Evolutionary conservation across 2,113 vertebrate species (phyloP).

Genomic region (Phylloscopus trochilus): DNA sequence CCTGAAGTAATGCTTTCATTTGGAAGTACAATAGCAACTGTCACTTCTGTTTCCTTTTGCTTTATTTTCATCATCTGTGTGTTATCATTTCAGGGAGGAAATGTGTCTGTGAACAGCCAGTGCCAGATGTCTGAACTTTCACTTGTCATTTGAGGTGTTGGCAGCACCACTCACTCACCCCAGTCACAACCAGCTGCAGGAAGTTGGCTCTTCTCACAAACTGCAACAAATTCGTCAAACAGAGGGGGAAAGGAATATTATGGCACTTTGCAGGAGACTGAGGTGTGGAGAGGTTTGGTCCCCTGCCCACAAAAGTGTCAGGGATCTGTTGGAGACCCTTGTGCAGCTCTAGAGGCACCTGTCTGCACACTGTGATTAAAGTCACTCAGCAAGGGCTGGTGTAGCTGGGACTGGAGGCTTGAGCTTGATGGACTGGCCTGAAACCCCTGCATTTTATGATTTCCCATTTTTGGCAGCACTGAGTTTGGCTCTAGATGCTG

Average conservation of each 20-base stretch:
- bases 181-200: background rate
- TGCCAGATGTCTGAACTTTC: background rate
- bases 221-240: background rate
- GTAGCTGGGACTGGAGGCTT: background rate
- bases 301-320: background rate
- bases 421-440: background rate
- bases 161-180: background rate
- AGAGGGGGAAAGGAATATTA: background rate
- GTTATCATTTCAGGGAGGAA: background rate
- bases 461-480: background rate
- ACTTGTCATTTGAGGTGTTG: background rate
- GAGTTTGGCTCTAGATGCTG: background rate
- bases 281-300: background rate
- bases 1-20: slow-evolving; percentile 16
- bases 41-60: background rate
- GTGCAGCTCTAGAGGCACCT: background rate
- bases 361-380: background rate
- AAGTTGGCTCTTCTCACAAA: background rate
- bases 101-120: background rate
- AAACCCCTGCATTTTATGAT: background rate
- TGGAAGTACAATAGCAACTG: background rate
- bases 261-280: background rate
- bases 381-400: background rate
- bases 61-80: background rate
- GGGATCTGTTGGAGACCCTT: background rate